phyloP scores from a whole-genome alignment of 2,113 vertebrate species.

The Channa argus region DNA sequence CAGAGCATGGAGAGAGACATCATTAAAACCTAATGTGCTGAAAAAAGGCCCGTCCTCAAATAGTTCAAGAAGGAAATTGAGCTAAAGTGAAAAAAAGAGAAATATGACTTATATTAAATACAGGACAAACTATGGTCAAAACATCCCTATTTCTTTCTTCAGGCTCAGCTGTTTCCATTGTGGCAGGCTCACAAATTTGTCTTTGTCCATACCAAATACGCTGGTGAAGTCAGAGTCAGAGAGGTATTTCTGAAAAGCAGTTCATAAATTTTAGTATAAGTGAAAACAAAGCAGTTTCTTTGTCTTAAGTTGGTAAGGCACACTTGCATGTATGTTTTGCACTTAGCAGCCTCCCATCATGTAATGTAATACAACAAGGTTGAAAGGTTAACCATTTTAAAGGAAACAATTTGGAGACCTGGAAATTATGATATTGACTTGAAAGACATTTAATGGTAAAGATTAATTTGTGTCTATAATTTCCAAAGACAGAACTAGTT shows the following conservation, averaged over 20 bases:
- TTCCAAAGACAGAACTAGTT: no score
- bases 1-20: not conserved
- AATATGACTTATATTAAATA: not conserved
- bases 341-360: not conserved
- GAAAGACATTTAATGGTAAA: not conserved
- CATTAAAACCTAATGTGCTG: not conserved
- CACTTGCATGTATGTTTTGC: no score
- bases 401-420: no score
- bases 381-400: no score
- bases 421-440: not conserved
- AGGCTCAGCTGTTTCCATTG: conserved; percentile 87
- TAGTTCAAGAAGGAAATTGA: not conserved
- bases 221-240: conserved; percentile 85
- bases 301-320: not conserved
- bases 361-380: not conserved
- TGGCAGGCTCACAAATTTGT: conserved; percentile 82
- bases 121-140: conserved; percentile 70
- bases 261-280: not conserved
- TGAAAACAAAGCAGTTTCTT: not conserved
- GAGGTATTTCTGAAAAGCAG: conserved; percentile 84
- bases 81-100: not conserved
- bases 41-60: not conserved
- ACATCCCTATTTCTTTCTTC: conserved; percentile 89
- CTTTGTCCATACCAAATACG: conserved; percentile 85
- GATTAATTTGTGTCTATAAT: not conserved